Conservation (phyloP, 2,888 invertebrate species). For the Aradus depressus region DNA sequence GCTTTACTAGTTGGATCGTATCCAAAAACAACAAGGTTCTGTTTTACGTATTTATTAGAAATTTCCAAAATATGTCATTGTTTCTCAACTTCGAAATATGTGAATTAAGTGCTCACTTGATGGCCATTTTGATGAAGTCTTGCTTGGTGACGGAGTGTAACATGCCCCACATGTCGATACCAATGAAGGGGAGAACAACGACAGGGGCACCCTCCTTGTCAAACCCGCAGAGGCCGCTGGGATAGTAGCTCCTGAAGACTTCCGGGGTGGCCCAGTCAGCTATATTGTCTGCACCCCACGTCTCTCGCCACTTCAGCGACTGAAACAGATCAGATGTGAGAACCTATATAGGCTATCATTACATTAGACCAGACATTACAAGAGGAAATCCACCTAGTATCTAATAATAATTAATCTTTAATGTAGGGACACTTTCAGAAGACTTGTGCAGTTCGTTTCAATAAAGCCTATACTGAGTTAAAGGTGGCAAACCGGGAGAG, state of each 20-base stretch:
- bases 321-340: conserved; percentile 34
- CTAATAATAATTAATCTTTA: too few relatives aligned
- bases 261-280: conserved; percentile 59
- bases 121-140: conserved; percentile 60
- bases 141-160: conserved; percentile 59
- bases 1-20: too few relatives aligned
- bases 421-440: too few relatives aligned
- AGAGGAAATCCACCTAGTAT: too few relatives aligned
- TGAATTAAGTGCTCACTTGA: conserved; percentile 36
- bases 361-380: too few relatives aligned
- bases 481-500: too few relatives aligned
- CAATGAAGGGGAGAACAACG: conserved; percentile 67
- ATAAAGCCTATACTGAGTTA: too few relatives aligned
- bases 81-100: too few relatives aligned
- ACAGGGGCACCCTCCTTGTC: conserved; percentile 81
- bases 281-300: conserved; percentile 62
- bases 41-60: too few relatives aligned
- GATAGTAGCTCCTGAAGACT: conserved; percentile 57
- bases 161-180: conserved; percentile 69
- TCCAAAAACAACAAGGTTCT: too few relatives aligned
- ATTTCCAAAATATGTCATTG: too few relatives aligned
- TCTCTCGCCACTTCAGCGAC: conserved; percentile 62
- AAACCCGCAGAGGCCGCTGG: conserved; percentile 66
- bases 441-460: background rate
- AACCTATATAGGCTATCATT: background rate